These are phyloP conservation scores for Atherinosoma microstoma DNA, from an alignment of 2,797 vertebrate genomes.

Conservation along the genomic window DNA sequence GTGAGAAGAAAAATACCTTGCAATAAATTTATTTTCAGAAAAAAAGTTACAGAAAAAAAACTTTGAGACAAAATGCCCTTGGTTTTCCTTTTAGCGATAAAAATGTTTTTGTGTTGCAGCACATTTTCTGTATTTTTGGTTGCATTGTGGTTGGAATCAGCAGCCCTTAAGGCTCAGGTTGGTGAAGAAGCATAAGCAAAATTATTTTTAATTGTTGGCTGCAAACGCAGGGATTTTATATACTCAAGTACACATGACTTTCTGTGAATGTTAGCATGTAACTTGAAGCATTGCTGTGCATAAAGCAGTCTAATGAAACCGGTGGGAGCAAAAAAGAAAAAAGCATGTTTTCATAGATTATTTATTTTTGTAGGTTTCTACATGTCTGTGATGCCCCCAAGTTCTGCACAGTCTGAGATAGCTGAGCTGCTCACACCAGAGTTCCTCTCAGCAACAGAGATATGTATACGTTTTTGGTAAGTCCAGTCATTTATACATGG, in stretches of 20 bases:
- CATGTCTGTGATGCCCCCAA: slow-evolving; percentile 59
- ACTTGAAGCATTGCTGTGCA: no score
- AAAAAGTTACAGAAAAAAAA: no score
- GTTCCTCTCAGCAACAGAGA: slow-evolving; percentile 51
- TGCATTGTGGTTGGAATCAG: no score
- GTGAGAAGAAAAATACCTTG: slow-evolving; percentile 55
- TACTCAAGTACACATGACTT: not conserved
- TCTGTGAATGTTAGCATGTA: not conserved
- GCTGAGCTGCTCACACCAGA: slow-evolving; percentile 75
- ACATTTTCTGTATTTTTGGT: no score
- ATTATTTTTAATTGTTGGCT: no score
- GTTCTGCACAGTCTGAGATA: slow-evolving; percentile 33
- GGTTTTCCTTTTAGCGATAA: no score
- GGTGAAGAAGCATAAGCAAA: no score
- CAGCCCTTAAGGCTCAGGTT: no score
- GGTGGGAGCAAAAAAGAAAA: not conserved
- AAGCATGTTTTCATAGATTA: not conserved
- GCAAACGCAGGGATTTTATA: no score
- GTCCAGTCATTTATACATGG: slow-evolving; percentile 15
- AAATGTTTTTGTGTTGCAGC: not conserved
- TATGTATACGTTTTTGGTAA: slow-evolving; percentile 83
- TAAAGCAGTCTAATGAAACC: no score
- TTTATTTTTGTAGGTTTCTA: slow-evolving; percentile 73
- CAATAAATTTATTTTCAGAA: no score
- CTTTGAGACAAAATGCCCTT: no score